phyloP scores from a whole-genome alignment of 92 coral and sea anemone species.

The Siderastrea siderea region DNA sequence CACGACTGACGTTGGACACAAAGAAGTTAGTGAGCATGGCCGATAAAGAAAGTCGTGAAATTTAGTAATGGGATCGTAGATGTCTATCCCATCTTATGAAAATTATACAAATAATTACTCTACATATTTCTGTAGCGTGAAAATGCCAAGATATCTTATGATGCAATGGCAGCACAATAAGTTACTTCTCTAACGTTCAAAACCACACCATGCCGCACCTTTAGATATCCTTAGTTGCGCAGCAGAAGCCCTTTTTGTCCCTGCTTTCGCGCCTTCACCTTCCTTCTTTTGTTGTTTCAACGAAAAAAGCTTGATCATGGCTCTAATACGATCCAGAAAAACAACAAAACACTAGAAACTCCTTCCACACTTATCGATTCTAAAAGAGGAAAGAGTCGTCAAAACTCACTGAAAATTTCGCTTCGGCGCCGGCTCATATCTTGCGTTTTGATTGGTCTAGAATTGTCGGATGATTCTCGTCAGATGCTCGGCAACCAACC shows the following conservation, averaged over 20 bases:
- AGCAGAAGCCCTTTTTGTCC: slow-evolving; percentile 98
- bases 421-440: slow-evolving; percentile 77
- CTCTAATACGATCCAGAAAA: slow-evolving; percentile 54
- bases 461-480: slow-evolving; percentile 59
- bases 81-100: neutral
- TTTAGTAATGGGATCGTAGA: neutral
- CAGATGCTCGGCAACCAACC: slow-evolving; percentile 31
- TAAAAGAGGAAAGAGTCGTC: slow-evolving; percentile 31
- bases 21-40: slow-evolving; percentile 8
- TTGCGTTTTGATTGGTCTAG: slow-evolving; percentile 79
- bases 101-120: too few species aligned
- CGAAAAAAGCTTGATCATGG: slow-evolving; percentile 98
- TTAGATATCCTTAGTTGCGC: slow-evolving; percentile 97
- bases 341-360: neutral
- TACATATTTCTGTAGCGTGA: neutral
- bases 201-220: slow-evolving; percentile 86
- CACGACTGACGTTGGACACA: slow-evolving; percentile 8
- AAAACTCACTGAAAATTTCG: slow-evolving; percentile 65
- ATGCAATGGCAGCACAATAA: slow-evolving; percentile 40
- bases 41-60: neutral
- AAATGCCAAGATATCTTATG: slow-evolving; percentile 5
- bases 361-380: slow-evolving; percentile 14
- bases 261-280: slow-evolving; percentile 97
- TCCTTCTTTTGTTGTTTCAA: slow-evolving; percentile 98
- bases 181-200: slow-evolving; percentile 22